Percentiles rank a stretch among this genome's conserved stretches.
Evolutionary conservation across 2,888 invertebrate species (phyloP).

Genomic region (Agrypnus murinus): DNA sequence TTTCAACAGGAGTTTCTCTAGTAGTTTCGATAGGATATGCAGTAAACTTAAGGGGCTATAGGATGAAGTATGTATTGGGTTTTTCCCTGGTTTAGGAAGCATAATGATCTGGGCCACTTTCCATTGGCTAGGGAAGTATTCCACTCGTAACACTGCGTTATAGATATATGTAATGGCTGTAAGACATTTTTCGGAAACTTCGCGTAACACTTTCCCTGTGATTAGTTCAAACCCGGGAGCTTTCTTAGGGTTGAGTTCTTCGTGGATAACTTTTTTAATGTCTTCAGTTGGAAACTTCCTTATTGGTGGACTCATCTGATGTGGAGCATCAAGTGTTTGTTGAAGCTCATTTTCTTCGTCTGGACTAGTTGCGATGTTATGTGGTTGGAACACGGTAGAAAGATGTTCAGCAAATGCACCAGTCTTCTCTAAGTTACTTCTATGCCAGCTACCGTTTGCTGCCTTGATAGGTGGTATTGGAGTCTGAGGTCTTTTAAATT

Average conservation of each 20-base stretch:
- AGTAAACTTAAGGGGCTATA: constrained; percentile 57
- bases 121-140: no score
- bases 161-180: neutral
- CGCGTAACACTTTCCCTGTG: no score
- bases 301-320: constrained; percentile 3
- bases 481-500: constrained; percentile 21
- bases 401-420: neutral
- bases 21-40: constrained; percentile 55
- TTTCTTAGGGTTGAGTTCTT: constrained; percentile 10
- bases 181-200: neutral
- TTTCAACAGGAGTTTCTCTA: constrained; percentile 55
- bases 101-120: constrained; percentile 54
- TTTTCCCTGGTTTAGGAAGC: constrained; percentile 55
- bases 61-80: constrained; percentile 44
- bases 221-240: neutral
- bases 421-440: constrained; percentile 18
- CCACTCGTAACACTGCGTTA: neutral
- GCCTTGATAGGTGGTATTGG: constrained; percentile 10
- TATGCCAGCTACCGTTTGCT: constrained; percentile 22
- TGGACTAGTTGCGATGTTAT: neutral
- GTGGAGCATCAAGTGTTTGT: constrained; percentile 10
- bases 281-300: neutral
- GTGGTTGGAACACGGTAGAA: neutral
- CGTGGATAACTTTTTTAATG: neutral
- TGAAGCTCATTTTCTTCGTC: constrained; percentile 1